phyloP scores from a whole-genome alignment of 2,888 invertebrate species.

The Drosophila histrio region DNA sequence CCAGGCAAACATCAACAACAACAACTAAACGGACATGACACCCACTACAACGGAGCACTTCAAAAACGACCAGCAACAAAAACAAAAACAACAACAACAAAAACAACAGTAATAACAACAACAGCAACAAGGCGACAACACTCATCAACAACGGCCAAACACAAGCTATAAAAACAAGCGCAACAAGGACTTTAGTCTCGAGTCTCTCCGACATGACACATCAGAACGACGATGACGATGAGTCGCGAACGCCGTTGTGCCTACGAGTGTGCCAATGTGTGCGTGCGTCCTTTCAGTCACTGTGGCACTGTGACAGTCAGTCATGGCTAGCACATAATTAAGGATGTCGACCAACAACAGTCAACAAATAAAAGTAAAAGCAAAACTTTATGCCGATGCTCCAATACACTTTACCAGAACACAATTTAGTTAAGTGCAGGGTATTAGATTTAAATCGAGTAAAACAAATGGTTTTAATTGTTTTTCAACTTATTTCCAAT shows the following conservation, averaged over 20 bases:
- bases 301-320: conserved; percentile 69
- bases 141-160: conserved; percentile 76
- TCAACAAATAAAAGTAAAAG: conserved; percentile 46
- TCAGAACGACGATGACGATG: conserved; percentile 40
- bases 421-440: neutral
- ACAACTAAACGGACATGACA: conserved; percentile 75
- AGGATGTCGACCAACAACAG: conserved; percentile 65
- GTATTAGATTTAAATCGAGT: neutral
- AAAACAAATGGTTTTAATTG: neutral
- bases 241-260: conserved; percentile 35
- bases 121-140: conserved; percentile 61
- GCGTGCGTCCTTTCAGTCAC: conserved; percentile 53
- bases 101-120: conserved; percentile 57
- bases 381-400: neutral
- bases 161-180: conserved; percentile 79
- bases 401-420: conserved; percentile 21
- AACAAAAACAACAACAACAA: conserved; percentile 58
- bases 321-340: conserved; percentile 78
- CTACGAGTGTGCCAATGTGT: conserved; percentile 40
- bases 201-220: conserved; percentile 64
- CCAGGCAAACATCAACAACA: conserved; percentile 50
- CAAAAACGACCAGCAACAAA: conserved; percentile 58
- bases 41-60: conserved; percentile 72
- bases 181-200: conserved; percentile 75
- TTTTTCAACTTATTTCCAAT: neutral